Base-by-base conservation (phyloP, 2,888 invertebrate species). In the Halocaridina rubra region DNA sequence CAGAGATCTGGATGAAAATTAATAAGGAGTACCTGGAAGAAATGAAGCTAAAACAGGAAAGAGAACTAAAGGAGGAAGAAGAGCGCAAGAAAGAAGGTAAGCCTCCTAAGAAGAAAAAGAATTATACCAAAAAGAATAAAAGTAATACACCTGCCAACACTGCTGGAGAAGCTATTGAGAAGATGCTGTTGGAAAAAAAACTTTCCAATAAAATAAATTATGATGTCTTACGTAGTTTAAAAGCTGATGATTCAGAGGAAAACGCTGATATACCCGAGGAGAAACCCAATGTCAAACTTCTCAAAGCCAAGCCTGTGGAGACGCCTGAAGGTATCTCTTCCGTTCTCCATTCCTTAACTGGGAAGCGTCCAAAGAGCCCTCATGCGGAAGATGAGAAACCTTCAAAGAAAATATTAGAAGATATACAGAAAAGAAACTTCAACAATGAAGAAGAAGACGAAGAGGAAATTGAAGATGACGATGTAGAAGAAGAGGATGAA, bases 161-260 rank as follows among this genome's bases (percentile, higher is more conserved):
- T 86, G 92, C 92, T 84, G 96, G 96, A 2, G 98, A 98, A 91
- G 98, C 98, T 0, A 97, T 99, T 69, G 97, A 97, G 90, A 98
- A 97, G 92, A 97, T 99, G 94, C 92, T 99, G 24, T 96, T 96
- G 89, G 98, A 98, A 90, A 98, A 98, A 91, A 96, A 96, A 90
- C 95, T 99, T 88, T 99, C 99, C 2, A 94, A 94, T 3, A 99
- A 99, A 93, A 98, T 99, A 80, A 98, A 99, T 91, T 99, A 99
- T 90, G 98, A 99, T 89, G 98, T 98, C 57, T 92, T 99, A 85
- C 96, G 96, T 91, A 96, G 95, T 89, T 92, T 98, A 80, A 95
- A 94, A 89, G 88, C 81, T 1, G 76, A 75, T 24, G 74, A 74
- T 13, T 81, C 74, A 16, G 77, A 64, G 13, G 81, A 81, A 10